A percentile compares a stretch with the other conserved stretches of the same genome.
These are phyloP conservation scores for Lypha dubia DNA, from an alignment of 2,888 invertebrate species.

Conservation along the genomic window DNA sequence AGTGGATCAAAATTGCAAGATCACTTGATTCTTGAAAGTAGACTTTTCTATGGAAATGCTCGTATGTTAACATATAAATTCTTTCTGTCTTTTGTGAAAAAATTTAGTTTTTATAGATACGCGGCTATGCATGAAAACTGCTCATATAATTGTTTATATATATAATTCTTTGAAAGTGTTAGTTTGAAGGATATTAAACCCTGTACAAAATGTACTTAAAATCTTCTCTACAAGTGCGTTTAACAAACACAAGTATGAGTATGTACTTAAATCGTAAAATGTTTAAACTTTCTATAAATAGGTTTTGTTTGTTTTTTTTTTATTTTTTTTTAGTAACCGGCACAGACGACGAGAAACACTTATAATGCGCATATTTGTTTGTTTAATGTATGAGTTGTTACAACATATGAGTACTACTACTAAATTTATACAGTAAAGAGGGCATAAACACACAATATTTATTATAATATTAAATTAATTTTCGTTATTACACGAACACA, in stretches of 20 bases:
- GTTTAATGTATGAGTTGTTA: constrained; percentile 39
- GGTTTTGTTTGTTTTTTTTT: constrained; percentile 15
- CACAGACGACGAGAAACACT: neutral
- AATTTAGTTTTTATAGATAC: neutral
- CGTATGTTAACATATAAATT: no score
- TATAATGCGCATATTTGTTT: constrained; percentile 16
- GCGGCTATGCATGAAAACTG: neutral
- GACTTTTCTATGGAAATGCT: no score
- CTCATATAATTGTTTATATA: neutral
- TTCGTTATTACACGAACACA: constrained; percentile 34
- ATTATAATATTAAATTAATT: constrained; percentile 45
- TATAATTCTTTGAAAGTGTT: constrained; percentile 36
- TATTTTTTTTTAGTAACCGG: neutral
- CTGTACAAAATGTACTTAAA: constrained; percentile 55
- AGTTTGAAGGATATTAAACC: constrained; percentile 37
- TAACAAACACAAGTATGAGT: constrained; percentile 31
- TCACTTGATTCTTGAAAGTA: no score
- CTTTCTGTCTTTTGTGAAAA: neutral
- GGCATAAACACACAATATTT: constrained; percentile 35
- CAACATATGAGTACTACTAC: constrained; percentile 5
- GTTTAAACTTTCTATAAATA: constrained; percentile 43
- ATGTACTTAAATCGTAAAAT: constrained; percentile 32
- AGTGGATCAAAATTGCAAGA: no score
- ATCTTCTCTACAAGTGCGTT: constrained; percentile 57
- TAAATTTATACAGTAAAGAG: constrained; percentile 33